phyloP scores from a whole-genome alignment of 2,797 vertebrate genomes.

The Lacerta viridis region DNA sequence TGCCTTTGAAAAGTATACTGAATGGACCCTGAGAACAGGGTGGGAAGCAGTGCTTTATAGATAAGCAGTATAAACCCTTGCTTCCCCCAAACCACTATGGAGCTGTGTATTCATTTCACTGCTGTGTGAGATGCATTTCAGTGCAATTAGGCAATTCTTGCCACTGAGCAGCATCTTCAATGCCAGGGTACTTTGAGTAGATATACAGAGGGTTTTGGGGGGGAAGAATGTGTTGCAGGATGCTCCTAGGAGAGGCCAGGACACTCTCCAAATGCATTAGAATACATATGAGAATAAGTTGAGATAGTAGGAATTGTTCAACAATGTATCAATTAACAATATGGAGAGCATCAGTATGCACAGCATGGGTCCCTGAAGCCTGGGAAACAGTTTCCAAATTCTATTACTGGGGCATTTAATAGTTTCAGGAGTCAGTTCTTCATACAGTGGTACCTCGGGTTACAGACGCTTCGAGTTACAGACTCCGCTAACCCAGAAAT shows the following conservation, averaged over 20 bases:
- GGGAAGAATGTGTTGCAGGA: not conserved
- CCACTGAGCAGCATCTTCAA: not conserved
- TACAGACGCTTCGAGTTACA: too few species aligned
- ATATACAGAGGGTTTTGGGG: too few species aligned
- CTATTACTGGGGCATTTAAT: not conserved
- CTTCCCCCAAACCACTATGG: not conserved
- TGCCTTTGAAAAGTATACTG: not conserved
- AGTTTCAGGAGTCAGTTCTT: not conserved
- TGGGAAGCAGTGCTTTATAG: not conserved
- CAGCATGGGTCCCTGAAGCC: not conserved
- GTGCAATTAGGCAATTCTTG: not conserved
- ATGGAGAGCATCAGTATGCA: not conserved
- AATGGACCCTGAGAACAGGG: not conserved
- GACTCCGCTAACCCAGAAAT: too few species aligned
- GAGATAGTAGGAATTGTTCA: not conserved
- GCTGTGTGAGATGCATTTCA: not conserved
- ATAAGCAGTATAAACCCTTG: not conserved
- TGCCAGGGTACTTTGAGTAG: not conserved
- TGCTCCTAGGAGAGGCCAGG: not conserved
- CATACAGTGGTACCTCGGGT: too few species aligned
- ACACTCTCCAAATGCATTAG: not conserved
- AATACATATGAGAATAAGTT: not conserved
- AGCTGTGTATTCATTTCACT: not conserved
- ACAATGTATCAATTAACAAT: not conserved
- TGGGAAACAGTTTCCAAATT: not conserved